These are phyloP conservation scores for Morus bassanus DNA, from an alignment of 2,797 vertebrate species.

Conservation along the genomic window DNA sequence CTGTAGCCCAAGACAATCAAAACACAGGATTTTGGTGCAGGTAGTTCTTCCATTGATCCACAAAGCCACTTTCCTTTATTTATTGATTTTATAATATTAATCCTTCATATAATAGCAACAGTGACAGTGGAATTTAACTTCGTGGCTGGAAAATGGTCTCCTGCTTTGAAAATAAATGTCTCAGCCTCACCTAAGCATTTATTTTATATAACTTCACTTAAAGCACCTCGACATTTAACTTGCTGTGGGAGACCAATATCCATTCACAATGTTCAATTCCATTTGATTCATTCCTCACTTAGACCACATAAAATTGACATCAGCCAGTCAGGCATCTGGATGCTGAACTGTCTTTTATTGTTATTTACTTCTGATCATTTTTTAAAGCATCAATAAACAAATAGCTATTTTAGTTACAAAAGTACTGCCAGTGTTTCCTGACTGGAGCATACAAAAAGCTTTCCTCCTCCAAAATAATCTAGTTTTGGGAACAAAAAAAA, in stretches of 20 bases:
- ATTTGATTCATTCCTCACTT: background rate
- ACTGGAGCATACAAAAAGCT: background rate
- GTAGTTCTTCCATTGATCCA: background rate
- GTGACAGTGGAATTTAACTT: slow-evolving; percentile 16
- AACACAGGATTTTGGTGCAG: background rate
- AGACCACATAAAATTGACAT: background rate
- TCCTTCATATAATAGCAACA: background rate
- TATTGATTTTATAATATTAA: background rate
- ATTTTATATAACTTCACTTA: background rate
- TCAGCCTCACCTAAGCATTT: background rate
- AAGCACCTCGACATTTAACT: background rate
- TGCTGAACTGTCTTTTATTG: background rate
- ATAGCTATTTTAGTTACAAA: background rate
- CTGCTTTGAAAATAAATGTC: background rate
- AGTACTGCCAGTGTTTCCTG: background rate
- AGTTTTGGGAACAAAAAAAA: background rate
- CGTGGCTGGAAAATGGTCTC: background rate
- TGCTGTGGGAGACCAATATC: background rate
- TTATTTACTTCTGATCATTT: background rate
- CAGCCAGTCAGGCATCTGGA: background rate
- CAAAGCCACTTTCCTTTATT: background rate
- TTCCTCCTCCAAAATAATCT: background rate
- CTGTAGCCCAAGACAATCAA: background rate
- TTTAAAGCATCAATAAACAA: background rate
- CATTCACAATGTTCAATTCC: background rate